Evolutionary conservation across 1,140 invertebrate genomes (phyloP), one percentile per base, ranked within the genome.

Genomic region (Pinna nobilis): DNA sequence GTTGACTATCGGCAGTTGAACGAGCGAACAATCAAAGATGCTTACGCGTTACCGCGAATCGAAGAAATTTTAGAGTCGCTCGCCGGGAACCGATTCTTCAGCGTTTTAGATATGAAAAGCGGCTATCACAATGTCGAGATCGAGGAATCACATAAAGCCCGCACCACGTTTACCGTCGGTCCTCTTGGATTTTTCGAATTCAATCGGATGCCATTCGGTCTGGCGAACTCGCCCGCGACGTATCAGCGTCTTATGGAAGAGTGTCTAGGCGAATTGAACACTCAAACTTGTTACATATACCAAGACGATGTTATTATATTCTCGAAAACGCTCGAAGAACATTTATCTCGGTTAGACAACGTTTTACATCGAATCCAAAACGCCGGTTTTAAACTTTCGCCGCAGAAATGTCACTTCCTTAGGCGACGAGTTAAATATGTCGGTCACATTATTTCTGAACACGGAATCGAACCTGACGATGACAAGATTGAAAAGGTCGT

Each of bases 11-110:
- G 61, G 15, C 61, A 64, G 33, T 37, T 64, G 15, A 64, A 64
- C 23, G 32, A 28, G n/a, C 23, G 18, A 23, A 30, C 41, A 11
- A 49, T 18, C 28, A 50, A 70, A 25, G 57, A 60, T 39, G 32
- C 32, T 18, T 37, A 60, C 23, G 57, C 57, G 18, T 23, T 60
- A 37, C 33, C 57, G 1, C 13, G 57, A n/a, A 60, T 60, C 33
- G 87, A 91, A 25, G 89, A 90, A n/a, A 73, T 79, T 5, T 59
- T 92, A 0, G 64, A 84, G 15, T 68, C 49, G 7, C 69, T 92
- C 0, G 23, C 74, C 0, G 88, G 87, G 4, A 80, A 76, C 11
- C 85, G 67, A 20, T 81, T 88, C 33, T 91, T 91, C 65, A 82
- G 82, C 0, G 80, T 82, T 0, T 72, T 92, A 0, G 91, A 92